Evolutionary conservation across 2,797 vertebrate species (phyloP), one percentile per base, ranked within the genome.

Genomic region (Sphaeramia orbicularis): DNA sequence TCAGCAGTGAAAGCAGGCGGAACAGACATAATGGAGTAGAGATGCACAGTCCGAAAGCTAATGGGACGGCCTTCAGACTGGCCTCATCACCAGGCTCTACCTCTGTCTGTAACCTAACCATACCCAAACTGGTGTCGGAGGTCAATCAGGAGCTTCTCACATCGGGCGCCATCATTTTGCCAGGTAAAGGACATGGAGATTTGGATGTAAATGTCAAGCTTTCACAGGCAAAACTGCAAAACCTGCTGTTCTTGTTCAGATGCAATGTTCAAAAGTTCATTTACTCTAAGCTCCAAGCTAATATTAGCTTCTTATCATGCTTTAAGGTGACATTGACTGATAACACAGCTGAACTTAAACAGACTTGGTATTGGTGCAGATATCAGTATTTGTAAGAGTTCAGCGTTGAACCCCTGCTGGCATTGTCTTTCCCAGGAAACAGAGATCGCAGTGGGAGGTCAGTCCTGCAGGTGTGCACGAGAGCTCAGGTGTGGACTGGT

Each of bases 381-480:
- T 21, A 27, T 10, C 19, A 7, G 52, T 50, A 16, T 50, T 24
- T 64, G 13, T 10, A 10, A 18, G 53, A 36, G 42, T 36, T 40
- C 37, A 51, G 43, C 44, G n/a, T 27, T 73, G 55, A 81, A 50
- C 70, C 57, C 57, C 18, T 21, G 14, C 44, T 53, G 53, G 21
- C 36, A 37, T 53, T 38, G 45, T 62, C 18, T 75, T 38, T 81
- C 81, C 32, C 90, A 96, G 96, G 96, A 85, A 96, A 89, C 83
- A 52, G 92, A 78, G 96, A 96, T 81, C 94, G 94, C 45, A 67
- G 87, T 68, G 95, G 95, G 58, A 91, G 93, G 70, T 78, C 91
- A 0, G 89, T 96, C 63, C 81, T 96, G 55, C 95, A 95, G 91
- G 92, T 95, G 90, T 93, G 92, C 86, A 84, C 85, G 0, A 89